Percentiles rank a stretch among this genome's conserved stretches.
Evolutionary conservation across 2,888 invertebrate genomes (phyloP).

Genomic region (Lasioglossum oenotherae): DNA sequence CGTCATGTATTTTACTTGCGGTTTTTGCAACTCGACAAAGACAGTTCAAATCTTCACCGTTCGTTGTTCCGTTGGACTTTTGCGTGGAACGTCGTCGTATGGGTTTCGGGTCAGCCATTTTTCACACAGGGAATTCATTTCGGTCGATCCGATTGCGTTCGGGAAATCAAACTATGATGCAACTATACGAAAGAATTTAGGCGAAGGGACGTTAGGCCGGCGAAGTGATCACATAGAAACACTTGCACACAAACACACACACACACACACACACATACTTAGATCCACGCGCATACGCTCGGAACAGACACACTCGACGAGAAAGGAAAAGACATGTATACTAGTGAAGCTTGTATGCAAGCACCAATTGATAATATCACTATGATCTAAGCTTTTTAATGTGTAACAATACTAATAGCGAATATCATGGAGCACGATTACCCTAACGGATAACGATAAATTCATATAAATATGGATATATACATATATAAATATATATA

Average conservation of each 20-base stretch:
- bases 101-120: not conserved
- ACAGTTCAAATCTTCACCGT: not conserved
- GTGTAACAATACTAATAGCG: constrained; percentile 71
- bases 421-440: constrained; percentile 74
- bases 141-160: not conserved
- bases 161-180: not conserved
- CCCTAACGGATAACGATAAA: constrained; percentile 64
- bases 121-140: not conserved
- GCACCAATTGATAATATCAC: constrained; percentile 83
- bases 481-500: constrained; percentile 74
- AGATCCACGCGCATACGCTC: constrained; percentile 35
- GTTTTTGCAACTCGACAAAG: not conserved
- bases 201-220: constrained; percentile 1
- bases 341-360: constrained; percentile 76
- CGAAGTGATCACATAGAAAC: constrained; percentile 17
- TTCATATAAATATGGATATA: constrained; percentile 65
- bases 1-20: constrained; percentile 4
- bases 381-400: constrained; percentile 83
- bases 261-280: not conserved
- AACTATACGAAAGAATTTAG: constrained; percentile 15
- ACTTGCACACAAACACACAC: not conserved
- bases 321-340: constrained; percentile 64
- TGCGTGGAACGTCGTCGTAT: constrained; percentile 8
- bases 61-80: not conserved
- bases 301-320: constrained; percentile 10